phyloP scores from a whole-genome alignment of 1,140 invertebrate genomes.

The Helicoverpa zea region DNA sequence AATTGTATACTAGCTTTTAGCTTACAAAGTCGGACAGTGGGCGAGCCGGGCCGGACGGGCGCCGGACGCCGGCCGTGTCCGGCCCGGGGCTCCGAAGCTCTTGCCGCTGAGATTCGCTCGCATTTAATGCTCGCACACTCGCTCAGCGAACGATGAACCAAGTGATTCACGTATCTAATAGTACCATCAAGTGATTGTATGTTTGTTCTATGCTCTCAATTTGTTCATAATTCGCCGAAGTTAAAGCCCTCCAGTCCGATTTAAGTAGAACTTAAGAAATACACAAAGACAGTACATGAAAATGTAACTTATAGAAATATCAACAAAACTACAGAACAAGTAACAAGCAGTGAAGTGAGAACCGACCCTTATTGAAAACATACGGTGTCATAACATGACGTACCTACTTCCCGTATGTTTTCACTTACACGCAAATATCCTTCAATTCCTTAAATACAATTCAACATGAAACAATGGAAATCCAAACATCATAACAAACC shows the following conservation, averaged over 20 bases:
- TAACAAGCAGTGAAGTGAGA: constrained; percentile 13
- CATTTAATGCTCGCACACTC: constrained; percentile 39
- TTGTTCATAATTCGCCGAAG: background rate
- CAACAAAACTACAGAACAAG: constrained; percentile 9
- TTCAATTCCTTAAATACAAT: constrained; percentile 56
- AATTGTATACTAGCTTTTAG: constrained; percentile 43
- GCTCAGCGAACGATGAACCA: background rate
- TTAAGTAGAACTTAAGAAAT: background rate
- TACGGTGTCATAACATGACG: constrained; percentile 17
- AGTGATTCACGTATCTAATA: background rate
- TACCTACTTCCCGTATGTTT: background rate
- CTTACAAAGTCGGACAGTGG: constrained; percentile 22
- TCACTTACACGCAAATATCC: constrained; percentile 18
- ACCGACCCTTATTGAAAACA: background rate
- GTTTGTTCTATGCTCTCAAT: background rate
- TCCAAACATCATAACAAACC: background rate
- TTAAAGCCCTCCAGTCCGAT: constrained; percentile 24
- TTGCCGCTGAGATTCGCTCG: constrained; percentile 15
- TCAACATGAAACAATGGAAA: constrained; percentile 16
- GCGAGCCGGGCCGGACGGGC: background rate
- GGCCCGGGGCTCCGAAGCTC: constrained; percentile 5
- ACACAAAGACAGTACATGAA: constrained; percentile 8
- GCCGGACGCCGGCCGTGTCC: constrained; percentile 2
- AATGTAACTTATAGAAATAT: constrained; percentile 27
- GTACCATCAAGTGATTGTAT: background rate